phyloP scores from a whole-genome alignment of 2,888 invertebrate species.

The Exocentrus adspersus region DNA sequence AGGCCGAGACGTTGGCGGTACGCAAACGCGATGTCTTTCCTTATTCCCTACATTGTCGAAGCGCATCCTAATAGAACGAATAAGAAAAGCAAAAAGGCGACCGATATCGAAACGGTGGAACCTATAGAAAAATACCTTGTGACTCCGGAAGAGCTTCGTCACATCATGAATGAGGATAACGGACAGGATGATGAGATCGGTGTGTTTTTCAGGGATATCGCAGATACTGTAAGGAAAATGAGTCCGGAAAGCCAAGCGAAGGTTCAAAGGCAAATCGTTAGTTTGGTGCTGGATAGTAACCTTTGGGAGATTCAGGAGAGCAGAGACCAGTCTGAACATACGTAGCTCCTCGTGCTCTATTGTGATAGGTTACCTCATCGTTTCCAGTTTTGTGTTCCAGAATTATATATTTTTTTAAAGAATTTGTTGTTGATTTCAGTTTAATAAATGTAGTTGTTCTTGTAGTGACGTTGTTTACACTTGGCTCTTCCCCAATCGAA shows the following conservation, averaged over 20 bases:
- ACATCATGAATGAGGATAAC: background rate
- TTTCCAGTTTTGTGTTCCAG: no score
- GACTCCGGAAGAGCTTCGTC: slow-evolving; percentile 8
- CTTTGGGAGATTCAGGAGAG: slow-evolving; percentile 37
- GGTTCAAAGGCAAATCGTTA: slow-evolving; percentile 41
- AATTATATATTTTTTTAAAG: slow-evolving; percentile 1
- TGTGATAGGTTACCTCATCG: no score
- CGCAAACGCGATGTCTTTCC: slow-evolving; percentile 38
- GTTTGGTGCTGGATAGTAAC: slow-evolving; percentile 41
- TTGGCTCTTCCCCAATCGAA: no score
- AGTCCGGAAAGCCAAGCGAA: slow-evolving; percentile 40
- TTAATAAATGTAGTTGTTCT: no score
- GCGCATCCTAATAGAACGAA: background rate
- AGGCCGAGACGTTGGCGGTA: slow-evolving; percentile 42
- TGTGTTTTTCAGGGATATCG: slow-evolving; percentile 43
- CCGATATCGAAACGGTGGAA: background rate
- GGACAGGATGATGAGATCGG: slow-evolving; percentile 35
- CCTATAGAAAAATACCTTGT: slow-evolving; percentile 14
- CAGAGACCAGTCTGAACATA: background rate
- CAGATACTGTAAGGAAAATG: slow-evolving; percentile 42
- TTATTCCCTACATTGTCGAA: slow-evolving; percentile 31
- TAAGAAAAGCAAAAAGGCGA: background rate
- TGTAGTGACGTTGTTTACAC: no score
- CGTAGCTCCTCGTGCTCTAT: no score
- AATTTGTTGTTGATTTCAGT: background rate